Base-by-base conservation (phyloP, 1,140 invertebrate species). In the Hyposmocoma kahamanoa region DNA sequence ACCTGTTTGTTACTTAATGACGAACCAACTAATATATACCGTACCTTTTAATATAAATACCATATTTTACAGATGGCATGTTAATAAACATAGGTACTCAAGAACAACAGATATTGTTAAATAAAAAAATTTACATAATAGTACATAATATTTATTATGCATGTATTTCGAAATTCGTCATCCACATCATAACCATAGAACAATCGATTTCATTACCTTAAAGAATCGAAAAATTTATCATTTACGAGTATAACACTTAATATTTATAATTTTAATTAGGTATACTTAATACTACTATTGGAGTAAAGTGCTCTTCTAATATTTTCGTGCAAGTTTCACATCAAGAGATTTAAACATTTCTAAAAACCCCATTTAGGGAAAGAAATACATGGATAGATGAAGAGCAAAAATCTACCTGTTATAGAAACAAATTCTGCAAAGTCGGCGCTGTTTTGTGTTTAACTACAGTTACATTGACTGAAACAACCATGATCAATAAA, bases 401-500 rank as follows among this genome's bases (percentile, higher is more conserved):
- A n/a, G n/a, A n/a, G n/a, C n/a, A n/a, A n/a, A n/a, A n/a, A n/a
- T n/a, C n/a, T n/a, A n/a, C n/a, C n/a, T n/a, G n/a, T n/a, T n/a
- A n/a, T n/a, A n/a, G n/a, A n/a, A n/a, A n/a, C n/a, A n/a, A n/a
- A n/a, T n/a, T n/a, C n/a, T n/a, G n/a, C n/a, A n/a, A n/a, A n/a
- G n/a, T n/a, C n/a, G n/a, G n/a, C n/a, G n/a, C n/a, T n/a, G n/a
- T n/a, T n/a, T n/a, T n/a, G n/a, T n/a, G n/a, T n/a, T n/a, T n/a
- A n/a, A n/a, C n/a, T 42, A 39, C 17, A 45, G n/a, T 36, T 11
- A 47, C 24, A 6, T 26, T 20, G 41, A 62, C 48, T 56, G 53
- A 64, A 60, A 67, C 52, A 71, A 67, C 60, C 52, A 57, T 22
- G 48, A 43, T 34, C 62, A 79, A 78, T 81, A 84, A 82, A 80